Base-by-base conservation (phyloP, 2,888 invertebrate species). In the Drosophila macrospina region DNA sequence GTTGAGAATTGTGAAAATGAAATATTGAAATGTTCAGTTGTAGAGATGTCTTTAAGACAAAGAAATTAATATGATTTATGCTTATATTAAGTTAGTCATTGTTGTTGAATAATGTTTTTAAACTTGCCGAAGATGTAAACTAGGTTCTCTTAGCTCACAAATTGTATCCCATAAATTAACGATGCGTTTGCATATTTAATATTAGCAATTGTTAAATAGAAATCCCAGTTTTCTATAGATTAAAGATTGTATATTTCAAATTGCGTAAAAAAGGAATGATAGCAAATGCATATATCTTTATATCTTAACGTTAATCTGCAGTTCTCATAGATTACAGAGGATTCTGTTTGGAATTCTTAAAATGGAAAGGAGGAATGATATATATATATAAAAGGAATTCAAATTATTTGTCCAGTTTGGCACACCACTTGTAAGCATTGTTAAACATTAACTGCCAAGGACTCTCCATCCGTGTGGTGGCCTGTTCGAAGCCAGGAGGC, bases 371-470 rank as follows among this genome's bases (percentile, higher is more conserved):
- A 45, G 32, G 34, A 36, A 15, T 41, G 30, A 16, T 6, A n/a
- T 15, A 28, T 13, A 51, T 13, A 5, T 55, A 4, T 13, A 8
- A 28, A 44, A n/a, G 42, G 39, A 28, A 50, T 34, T 11, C 20
- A 50, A 36, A 16, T 36, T 13, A 45, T 13, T 45, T 30, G 15
- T 37, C 8, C 57, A 47, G 39, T 8, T 56, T 42, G 3, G 68
- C 71, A 91, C 93, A 91, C 97, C 97, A 97, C 1, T 92, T 91
- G 85, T 95, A 96, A 0, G 98, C 98, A 91, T 98, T 98, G 81
- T 95, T 94, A 92, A 99, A 99, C 94, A 99, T 96, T 73, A 95
- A 93, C 74, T 97, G 94, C 99, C 99, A 99, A 0, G 99, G 99
- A 28, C 98, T 96, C 80, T 94, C 94, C 64, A 93, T 92, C 67